Base-by-base conservation (phyloP, 2,797 vertebrate species). In the Sebastes itinus region DNA sequence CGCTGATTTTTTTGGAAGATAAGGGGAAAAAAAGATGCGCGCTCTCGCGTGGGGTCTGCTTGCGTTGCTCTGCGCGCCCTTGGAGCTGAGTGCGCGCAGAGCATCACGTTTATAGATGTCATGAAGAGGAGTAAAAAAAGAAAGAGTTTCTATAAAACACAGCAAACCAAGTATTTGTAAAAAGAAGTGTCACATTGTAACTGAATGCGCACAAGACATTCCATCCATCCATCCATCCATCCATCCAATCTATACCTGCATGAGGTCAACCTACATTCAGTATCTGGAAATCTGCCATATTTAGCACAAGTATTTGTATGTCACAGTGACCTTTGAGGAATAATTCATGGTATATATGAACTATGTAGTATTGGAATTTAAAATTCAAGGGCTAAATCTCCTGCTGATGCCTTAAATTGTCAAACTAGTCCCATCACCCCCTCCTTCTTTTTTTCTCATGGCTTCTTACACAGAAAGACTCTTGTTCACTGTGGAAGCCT, bases 1-100 rank as follows among this genome's bases (percentile, higher is more conserved):
- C 72, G 8, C 76, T 80, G 76, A 78, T 90, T 90, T 89, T 90
- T 80, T 90, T 80, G 71, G 69, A 72, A 72, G 84, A 90, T 68
- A 63, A 55, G 67, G 74, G 13, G 14, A 6, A 46, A 3, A 46
- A 49, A 38, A 76, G 66, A 82, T 68, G 70, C 82, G 88, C 82
- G 86, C 67, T 28, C 66, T 73, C 75, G 62, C 60, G 75, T 76
- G 56, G 62, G 56, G 49, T 75, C 46, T 84, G 77, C 80, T 72
- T 64, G 82, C 77, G 52, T 80, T 55, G 82, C 56, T 13, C 7
- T 66, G 87, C 85, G 80, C 83, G 90, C 75, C 78, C 86, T 82
- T 84, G 87, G 89, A 86, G 75, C 64, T 78, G 56, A 78, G 70
- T 63, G 80, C 65, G 78, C 63, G 61, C 75, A 38, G 67, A 59